Percentiles rank a stretch among this genome's conserved stretches.
Conservation (phyloP, 37 sponge, comb jelly and placozoan genomes). For the Eunapius fragilis region DNA sequence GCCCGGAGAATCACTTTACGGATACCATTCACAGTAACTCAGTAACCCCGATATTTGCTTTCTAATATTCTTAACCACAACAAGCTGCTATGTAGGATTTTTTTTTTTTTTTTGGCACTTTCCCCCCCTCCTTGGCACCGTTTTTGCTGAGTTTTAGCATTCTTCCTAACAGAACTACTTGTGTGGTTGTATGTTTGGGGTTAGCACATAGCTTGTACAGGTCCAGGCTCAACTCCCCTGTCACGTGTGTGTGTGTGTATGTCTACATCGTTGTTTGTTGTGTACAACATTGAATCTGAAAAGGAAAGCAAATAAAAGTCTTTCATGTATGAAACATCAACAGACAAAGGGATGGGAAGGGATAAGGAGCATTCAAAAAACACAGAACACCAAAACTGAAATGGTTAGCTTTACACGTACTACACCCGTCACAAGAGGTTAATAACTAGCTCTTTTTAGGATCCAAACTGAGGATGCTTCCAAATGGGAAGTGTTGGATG, state of each 20-base stretch:
- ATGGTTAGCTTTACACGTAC: neutral
- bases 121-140: neutral
- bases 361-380: neutral
- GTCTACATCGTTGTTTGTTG: conserved; percentile 3
- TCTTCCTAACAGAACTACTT: neutral
- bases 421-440: neutral
- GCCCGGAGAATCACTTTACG: conserved; percentile 35
- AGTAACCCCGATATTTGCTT: conserved; percentile 50
- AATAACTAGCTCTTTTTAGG: neutral
- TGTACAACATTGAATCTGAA: neutral
- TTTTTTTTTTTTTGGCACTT: neutral
- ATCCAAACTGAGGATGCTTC: conserved; percentile 81
- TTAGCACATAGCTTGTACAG: neutral
- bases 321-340: neutral
- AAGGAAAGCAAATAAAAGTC: neutral
- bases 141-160: neutral
- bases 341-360: neutral
- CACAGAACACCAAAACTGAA: neutral
- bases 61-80: conserved; percentile 1
- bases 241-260: conserved; percentile 30
- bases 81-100: neutral
- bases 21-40: conserved; percentile 9
- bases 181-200: neutral
- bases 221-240: neutral
- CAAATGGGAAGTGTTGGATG: conserved; percentile 95